phyloP scores from a whole-genome alignment of 2,888 invertebrate genomes.

The Xestia sexstrigata region DNA sequence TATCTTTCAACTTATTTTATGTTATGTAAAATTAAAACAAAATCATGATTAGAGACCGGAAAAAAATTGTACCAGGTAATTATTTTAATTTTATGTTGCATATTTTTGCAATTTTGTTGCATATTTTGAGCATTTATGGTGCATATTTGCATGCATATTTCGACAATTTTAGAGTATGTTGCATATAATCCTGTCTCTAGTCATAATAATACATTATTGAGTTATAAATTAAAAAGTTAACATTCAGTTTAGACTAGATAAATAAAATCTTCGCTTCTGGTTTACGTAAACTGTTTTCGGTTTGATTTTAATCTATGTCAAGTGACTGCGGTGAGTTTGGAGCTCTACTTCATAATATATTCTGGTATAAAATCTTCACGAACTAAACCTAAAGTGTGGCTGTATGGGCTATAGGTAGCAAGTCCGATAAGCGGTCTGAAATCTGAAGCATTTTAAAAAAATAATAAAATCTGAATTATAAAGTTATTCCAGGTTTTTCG shows the following conservation, averaged over 20 bases:
- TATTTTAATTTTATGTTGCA: too few species aligned
- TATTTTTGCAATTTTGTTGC: too few species aligned
- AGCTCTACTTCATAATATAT: background rate
- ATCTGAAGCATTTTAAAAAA: conserved; percentile 31
- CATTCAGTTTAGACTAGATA: background rate
- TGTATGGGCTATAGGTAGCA: conserved; percentile 5
- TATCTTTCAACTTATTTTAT: background rate
- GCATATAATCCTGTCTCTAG: too few species aligned
- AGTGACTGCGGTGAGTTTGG: background rate
- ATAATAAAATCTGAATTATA: conserved; percentile 41
- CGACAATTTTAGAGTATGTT: too few species aligned
- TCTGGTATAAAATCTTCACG: background rate
- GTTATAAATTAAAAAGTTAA: background rate
- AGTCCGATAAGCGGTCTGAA: conserved; percentile 24
- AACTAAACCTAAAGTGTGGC: conserved; percentile 1
- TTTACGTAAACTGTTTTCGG: background rate
- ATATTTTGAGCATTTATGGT: too few species aligned
- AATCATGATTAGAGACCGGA: too few species aligned
- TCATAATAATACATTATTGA: too few species aligned
- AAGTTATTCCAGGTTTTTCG: conserved; percentile 58
- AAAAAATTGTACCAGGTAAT: too few species aligned
- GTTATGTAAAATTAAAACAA: background rate
- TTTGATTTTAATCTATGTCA: background rate
- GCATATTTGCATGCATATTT: too few species aligned
- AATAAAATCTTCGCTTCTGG: background rate